phyloP scores from a whole-genome alignment of 2,888 invertebrate genomes.

The Dinocampus coccinellae region DNA sequence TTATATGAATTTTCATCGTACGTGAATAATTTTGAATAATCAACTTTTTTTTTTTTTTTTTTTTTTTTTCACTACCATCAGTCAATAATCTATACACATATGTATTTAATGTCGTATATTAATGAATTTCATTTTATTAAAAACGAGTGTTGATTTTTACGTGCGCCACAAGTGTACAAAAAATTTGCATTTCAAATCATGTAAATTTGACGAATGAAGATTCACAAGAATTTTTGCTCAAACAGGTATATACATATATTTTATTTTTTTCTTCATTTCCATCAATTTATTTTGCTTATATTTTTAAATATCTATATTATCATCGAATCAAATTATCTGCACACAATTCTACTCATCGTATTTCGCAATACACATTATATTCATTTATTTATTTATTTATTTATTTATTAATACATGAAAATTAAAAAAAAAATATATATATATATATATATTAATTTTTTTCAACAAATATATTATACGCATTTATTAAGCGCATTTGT shows the following conservation, averaged over 20 bases:
- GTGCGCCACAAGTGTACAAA: constrained; percentile 11
- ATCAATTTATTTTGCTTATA: background rate
- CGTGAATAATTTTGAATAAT: background rate
- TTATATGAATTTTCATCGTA: no score
- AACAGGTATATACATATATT: background rate
- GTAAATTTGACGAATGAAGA: constrained; percentile 57
- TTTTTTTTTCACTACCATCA: constrained; percentile 26
- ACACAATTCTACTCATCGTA: no score
- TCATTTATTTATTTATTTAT: no score
- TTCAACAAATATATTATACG: background rate
- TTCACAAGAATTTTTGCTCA: no score
- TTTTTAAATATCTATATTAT: background rate
- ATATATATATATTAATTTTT: background rate
- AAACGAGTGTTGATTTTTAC: constrained; percentile 52
- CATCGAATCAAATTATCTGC: no score
- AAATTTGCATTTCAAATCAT: constrained; percentile 63
- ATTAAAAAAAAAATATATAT: no score
- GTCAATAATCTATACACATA: constrained; percentile 32
- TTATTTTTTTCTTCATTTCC: background rate
- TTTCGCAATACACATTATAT: no score
- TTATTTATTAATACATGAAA: no score
- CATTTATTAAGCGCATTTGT: background rate
- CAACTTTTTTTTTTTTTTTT: background rate
- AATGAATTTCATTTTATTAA: constrained; percentile 65
- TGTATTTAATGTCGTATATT: constrained; percentile 48